Evolutionary conservation across 2,888 invertebrate genomes (phyloP).

Genomic region (Ferrisia virgata): DNA sequence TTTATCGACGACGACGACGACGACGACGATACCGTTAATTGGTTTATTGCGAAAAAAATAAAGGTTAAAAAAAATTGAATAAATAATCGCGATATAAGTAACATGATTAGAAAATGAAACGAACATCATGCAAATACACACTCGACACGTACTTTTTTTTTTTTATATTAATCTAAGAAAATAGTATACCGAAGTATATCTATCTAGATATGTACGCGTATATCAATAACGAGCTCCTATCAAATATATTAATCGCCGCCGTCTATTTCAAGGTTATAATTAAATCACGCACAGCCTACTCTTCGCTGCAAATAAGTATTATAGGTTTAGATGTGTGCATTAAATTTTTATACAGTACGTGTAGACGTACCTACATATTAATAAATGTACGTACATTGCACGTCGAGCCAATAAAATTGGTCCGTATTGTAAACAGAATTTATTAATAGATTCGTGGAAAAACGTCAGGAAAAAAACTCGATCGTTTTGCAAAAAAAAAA

Average conservation of each 20-base stretch:
- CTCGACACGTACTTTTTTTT: not conserved
- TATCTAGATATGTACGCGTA: not conserved
- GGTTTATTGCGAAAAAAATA: conserved; percentile 2
- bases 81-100: not conserved
- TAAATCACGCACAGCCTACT: not conserved
- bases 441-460: not conserved
- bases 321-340: no score
- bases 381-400: no score
- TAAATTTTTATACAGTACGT: no score
- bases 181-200: not conserved
- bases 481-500: no score
- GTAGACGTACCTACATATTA: no score
- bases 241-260: not conserved
- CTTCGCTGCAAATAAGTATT: no score
- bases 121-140: not conserved
- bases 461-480: not conserved
- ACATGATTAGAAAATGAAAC: no score
- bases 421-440: not conserved
- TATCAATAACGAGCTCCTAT: conserved; percentile 1
- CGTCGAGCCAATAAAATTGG: not conserved
- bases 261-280: not conserved
- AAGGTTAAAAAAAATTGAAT: no score
- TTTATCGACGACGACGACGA: no score
- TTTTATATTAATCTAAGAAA: not conserved
- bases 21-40: conserved; percentile 8